phyloP scores from a whole-genome alignment of 2,888 invertebrate species.

The Mamestra brassicae region DNA sequence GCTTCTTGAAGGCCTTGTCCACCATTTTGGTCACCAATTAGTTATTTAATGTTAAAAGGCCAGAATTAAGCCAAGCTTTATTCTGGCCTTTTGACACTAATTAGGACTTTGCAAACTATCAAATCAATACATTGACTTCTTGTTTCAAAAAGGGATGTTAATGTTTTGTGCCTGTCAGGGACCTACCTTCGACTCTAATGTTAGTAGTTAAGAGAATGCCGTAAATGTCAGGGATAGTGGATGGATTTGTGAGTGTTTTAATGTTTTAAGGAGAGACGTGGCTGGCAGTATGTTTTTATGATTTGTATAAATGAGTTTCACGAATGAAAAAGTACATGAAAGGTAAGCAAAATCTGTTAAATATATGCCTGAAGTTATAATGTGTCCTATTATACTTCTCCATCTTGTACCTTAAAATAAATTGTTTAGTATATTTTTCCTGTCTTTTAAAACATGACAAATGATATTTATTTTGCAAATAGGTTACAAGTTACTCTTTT shows the following conservation, averaged over 20 bases:
- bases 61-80: too few relatives aligned
- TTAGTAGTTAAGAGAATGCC: too few relatives aligned
- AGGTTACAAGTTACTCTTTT: too few relatives aligned
- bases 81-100: not conserved
- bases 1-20: not conserved
- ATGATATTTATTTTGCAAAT: not conserved
- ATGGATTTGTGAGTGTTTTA: constrained; percentile 3
- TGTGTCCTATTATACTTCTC: not conserved
- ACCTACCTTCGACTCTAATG: too few relatives aligned
- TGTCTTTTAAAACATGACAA: constrained; percentile 22
- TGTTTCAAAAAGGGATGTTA: not conserved
- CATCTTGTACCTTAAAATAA: not conserved
- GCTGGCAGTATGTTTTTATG: not conserved
- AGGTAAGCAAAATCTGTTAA: too few relatives aligned
- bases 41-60: too few relatives aligned
- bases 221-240: not conserved
- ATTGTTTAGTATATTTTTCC: not conserved
- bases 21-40: too few relatives aligned
- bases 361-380: too few relatives aligned
- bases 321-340: not conserved
- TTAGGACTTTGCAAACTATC: not conserved
- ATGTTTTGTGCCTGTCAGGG: not conserved
- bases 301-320: not conserved
- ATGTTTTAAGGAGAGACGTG: not conserved
- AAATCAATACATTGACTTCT: not conserved